Evolutionary conservation across 1,140 invertebrate genomes (phyloP).

Genomic region (Cryptotermes secundus): DNA sequence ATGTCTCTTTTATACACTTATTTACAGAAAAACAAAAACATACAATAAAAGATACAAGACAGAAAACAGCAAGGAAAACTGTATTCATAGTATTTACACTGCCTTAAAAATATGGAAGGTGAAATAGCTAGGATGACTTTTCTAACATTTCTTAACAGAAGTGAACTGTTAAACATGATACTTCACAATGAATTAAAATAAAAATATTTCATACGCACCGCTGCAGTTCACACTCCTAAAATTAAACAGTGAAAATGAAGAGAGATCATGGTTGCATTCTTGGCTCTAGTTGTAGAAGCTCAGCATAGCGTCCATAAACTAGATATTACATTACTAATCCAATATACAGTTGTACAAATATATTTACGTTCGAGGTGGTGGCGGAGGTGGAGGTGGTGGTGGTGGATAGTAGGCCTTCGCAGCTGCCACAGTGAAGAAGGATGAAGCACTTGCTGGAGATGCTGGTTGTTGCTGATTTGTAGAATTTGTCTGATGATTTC

Average conservation of each 20-base stretch:
- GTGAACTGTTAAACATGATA: background rate
- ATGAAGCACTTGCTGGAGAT: conserved; percentile 27
- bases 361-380: conserved; percentile 31
- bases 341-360: conserved; percentile 19
- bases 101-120: background rate
- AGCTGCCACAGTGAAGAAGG: conserved; percentile 32
- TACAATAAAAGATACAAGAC: conserved; percentile 44
- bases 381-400: conserved; percentile 36
- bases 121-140: background rate
- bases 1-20: conserved; percentile 40
- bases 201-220: too few relatives aligned
- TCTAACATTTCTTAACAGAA: background rate
- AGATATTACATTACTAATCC: background rate
- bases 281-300: background rate
- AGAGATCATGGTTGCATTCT: background rate
- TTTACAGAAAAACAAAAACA: conserved; percentile 46
- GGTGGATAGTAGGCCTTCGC: conserved; percentile 34
- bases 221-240: too few relatives aligned
- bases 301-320: background rate
- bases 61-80: conserved; percentile 37
- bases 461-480: conserved; percentile 14
- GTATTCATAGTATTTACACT: conserved; percentile 33
- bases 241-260: background rate
- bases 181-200: too few relatives aligned
- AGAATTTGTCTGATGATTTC: conserved; percentile 17